Evolutionary conservation across 2,797 vertebrate genomes (phyloP), one percentile per base, ranked within the genome.

Genomic region (Pterois miles): DNA sequence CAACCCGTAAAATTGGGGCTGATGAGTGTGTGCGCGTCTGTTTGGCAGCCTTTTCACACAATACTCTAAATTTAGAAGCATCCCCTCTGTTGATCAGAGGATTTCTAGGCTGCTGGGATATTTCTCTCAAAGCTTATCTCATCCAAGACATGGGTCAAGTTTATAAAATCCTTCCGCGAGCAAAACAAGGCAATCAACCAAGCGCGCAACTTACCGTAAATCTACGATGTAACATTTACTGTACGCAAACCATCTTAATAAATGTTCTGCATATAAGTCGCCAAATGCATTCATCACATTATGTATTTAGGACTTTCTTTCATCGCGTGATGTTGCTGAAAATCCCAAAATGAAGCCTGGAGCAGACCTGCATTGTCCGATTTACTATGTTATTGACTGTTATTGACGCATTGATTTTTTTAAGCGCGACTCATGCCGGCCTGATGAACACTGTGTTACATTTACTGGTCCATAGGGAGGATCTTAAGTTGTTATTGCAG

Each of bases 401-500:
- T 59, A 75, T n/a, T 77, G 76, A 63, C 69, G 84, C 81, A 83
- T 81, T 74, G 68, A 34, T 81, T 58, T 33, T 29, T 33, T 22
- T 53, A 50, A 58, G 43, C 46, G 27, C 27, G 4, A 27, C 20
- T 59, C 23, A 34, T 46, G 33, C 33, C 59, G 36, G 22, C 52
- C 36, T 53, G 73, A 71, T 74, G 71, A 79, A 38, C 59, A 31
- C 53, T 60, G 85, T 76, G 74, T 68, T 78, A 76, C 76, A 79
- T 68, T 50, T 60, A 50, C 76, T 74, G 71, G 29, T 85, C 85
- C 80, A 31, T 29, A 14, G 85, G 80, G 85, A 80, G 83, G 75
- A 71, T 85, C 50, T 85, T 43, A 91, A 92, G 64, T 92, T 94
- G 90, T 93, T 93, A 89, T 90, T 94, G 93, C 92, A 94, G 93